Evolutionary conservation across 2,797 vertebrate species (phyloP).

Genomic region (Silurus lanzhouensis): DNA sequence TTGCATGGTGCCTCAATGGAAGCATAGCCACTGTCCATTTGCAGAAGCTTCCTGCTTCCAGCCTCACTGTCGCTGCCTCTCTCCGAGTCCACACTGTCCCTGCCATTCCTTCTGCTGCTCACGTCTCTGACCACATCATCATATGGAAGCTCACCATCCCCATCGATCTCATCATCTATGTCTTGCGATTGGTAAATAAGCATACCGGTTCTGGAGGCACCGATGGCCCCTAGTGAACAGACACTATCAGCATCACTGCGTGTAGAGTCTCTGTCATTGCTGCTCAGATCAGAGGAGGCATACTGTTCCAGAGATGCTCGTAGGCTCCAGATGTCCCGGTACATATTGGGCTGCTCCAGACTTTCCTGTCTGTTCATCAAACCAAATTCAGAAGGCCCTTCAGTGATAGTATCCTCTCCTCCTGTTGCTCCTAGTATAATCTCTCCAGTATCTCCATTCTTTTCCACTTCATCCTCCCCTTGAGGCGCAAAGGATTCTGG

Average conservation of each 20-base stretch:
- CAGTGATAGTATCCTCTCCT: slow-evolving; percentile 58
- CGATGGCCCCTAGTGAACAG: slow-evolving; percentile 77
- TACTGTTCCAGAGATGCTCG: slow-evolving; percentile 91
- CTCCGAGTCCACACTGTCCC: slow-evolving; percentile 61
- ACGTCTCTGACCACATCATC: slow-evolving; percentile 53
- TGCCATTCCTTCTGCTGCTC: slow-evolving; percentile 61
- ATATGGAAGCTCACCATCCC: slow-evolving; percentile 63
- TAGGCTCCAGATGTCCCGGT: slow-evolving; percentile 94
- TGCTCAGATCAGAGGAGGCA: slow-evolving; percentile 89
- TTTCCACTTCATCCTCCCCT: slow-evolving; percentile 37
- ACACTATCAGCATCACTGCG: slow-evolving; percentile 89
- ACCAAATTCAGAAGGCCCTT: slow-evolving; percentile 55
- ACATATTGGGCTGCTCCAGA: slow-evolving; percentile 77
- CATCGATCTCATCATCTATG: slow-evolving; percentile 77
- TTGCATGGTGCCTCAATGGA: slow-evolving; percentile 91
- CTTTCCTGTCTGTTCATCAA: slow-evolving; percentile 63
- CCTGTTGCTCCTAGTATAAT: slow-evolving; percentile 53
- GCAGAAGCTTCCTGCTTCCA: slow-evolving; percentile 86
- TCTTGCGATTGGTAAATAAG: slow-evolving; percentile 76
- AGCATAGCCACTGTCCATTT: slow-evolving; percentile 98
- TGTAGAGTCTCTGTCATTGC: slow-evolving; percentile 89
- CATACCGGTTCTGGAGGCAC: slow-evolving; percentile 43
- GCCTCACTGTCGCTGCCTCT: slow-evolving; percentile 73
- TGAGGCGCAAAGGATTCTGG: not conserved
- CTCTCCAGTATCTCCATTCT: slow-evolving; percentile 32